Conservation (phyloP, 2,888 invertebrate genomes). For the Eretmocerus hayati region DNA sequence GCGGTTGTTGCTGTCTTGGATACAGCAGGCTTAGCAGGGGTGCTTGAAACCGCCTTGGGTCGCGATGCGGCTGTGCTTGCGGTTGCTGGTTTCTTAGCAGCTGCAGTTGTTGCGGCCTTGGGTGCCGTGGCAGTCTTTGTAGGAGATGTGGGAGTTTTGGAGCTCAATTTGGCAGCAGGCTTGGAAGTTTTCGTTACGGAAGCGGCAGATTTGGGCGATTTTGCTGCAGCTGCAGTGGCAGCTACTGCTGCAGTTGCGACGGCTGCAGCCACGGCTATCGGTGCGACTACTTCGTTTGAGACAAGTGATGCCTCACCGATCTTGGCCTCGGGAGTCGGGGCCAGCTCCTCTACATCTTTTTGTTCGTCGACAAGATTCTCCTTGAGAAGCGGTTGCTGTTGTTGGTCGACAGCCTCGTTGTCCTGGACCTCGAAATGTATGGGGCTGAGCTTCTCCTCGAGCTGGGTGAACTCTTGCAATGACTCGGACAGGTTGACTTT, state of each 20-base stretch:
- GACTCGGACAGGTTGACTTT: slow-evolving; percentile 30
- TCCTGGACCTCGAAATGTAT: slow-evolving; percentile 49
- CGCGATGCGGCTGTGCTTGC: slow-evolving; percentile 23
- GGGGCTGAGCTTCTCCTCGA: slow-evolving; percentile 32
- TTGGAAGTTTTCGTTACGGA: slow-evolving; percentile 9
- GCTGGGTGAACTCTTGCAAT: slow-evolving; percentile 37
- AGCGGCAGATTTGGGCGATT: slow-evolving; percentile 17
- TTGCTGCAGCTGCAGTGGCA: slow-evolving; percentile 9
- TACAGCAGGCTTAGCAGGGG: slow-evolving; percentile 21
- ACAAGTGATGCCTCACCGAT: background rate
- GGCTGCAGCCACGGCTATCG: slow-evolving; percentile 28
- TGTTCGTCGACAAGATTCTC: slow-evolving; percentile 23
- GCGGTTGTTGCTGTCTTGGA: slow-evolving; percentile 21
- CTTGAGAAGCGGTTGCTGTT: slow-evolving; percentile 19
- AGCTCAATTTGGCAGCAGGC: slow-evolving; percentile 6
- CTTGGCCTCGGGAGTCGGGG: slow-evolving; percentile 5
- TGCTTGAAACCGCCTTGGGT: slow-evolving; percentile 16
- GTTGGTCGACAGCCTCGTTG: slow-evolving; percentile 51
- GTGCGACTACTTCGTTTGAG: slow-evolving; percentile 17
- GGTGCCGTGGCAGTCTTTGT: slow-evolving; percentile 19
- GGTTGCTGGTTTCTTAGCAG: slow-evolving; percentile 27
- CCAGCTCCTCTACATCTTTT: slow-evolving; percentile 24
- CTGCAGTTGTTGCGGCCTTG: slow-evolving; percentile 3
- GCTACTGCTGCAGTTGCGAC: slow-evolving; percentile 30
- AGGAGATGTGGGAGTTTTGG: slow-evolving; percentile 25